Percentiles rank a stretch among this genome's conserved stretches.
phyloP scores from a whole-genome alignment of 2,113 vertebrate genomes.

The Alectura lathami region DNA sequence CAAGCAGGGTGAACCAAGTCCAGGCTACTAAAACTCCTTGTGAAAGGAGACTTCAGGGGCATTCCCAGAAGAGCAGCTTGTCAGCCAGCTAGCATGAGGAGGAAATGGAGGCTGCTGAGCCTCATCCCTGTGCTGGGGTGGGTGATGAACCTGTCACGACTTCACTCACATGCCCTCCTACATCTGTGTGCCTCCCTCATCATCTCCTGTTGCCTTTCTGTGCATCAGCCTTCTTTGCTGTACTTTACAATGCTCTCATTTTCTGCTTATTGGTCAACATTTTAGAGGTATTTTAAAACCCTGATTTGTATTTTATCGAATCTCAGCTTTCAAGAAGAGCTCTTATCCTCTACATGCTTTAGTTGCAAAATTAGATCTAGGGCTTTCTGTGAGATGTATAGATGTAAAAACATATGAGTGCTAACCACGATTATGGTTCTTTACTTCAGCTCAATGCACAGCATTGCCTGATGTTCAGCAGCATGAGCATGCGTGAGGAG shows the following conservation, averaged over 20 bases:
- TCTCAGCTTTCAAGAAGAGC: neutral
- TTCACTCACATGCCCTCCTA: neutral
- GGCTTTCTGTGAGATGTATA: neutral
- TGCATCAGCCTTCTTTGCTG: neutral
- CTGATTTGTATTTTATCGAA: neutral
- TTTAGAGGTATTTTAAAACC: neutral
- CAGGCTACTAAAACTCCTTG: neutral
- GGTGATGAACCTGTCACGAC: neutral
- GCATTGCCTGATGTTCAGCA: neutral
- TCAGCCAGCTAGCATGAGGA: neutral
- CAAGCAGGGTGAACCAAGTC: neutral
- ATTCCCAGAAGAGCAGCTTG: neutral
- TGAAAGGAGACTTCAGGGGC: neutral
- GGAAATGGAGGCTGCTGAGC: neutral
- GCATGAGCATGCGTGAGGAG: neutral
- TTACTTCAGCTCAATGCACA: neutral
- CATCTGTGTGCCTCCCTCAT: neutral
- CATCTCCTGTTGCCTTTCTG: neutral
- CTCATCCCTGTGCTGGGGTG: neutral
- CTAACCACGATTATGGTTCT: fast-evolving
- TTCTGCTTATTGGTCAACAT: neutral
- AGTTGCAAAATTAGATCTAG: neutral
- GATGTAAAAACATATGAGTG: neutral
- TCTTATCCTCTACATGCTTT: neutral
- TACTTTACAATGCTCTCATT: neutral